Base-by-base conservation (phyloP, 2,888 invertebrate genomes). In the Melieria picta region DNA sequence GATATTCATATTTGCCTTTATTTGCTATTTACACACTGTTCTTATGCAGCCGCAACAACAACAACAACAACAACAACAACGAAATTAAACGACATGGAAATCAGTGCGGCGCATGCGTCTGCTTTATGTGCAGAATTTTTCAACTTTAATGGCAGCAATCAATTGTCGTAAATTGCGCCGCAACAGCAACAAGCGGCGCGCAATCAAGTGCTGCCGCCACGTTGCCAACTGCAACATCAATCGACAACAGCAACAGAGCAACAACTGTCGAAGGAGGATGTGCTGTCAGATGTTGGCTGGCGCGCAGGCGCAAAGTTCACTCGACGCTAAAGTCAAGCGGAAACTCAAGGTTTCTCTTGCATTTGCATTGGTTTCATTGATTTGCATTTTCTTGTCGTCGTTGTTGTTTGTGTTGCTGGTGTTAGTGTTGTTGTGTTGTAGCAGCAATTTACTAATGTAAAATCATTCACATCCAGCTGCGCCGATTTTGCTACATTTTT, bases 101-200 rank as follows among this genome's bases (percentile, higher is more conserved):
- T 30, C 30, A 30, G 30, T 30, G 30, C 30, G 30, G 30, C 30
- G 30, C 30, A 30, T 30, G 30, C 13, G 52, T 16, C 56, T 45
- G 30, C 50, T 48, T 61, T 50, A 67, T 67, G 50, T 67, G 67
- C 58, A 67, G 67, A 67, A 61, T 67, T 67, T 67, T 67, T 67
- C 60, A 67, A 60, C 58, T 70, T 70, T 70, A 70, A 70, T 70
- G 70, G 58, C 70, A 70, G 70, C 70, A 70, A 70, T 70, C 64
- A 70, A 70, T 70, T 70, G 57, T 56, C 62, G 66, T 66, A 66
- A 66, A 66, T 66, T 66, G 66, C 60, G 60, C 30, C 30, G 30
- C 30, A 30, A 30, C 30, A 30, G 30, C 30, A 30, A 30, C 30
- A 58, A 66, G 66, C 66, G 60, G 58, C 46, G 47, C 30, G 30